Evolutionary conservation across 2,797 vertebrate genomes (phyloP).

Genomic region (Rhinoraja longicauda): DNA sequence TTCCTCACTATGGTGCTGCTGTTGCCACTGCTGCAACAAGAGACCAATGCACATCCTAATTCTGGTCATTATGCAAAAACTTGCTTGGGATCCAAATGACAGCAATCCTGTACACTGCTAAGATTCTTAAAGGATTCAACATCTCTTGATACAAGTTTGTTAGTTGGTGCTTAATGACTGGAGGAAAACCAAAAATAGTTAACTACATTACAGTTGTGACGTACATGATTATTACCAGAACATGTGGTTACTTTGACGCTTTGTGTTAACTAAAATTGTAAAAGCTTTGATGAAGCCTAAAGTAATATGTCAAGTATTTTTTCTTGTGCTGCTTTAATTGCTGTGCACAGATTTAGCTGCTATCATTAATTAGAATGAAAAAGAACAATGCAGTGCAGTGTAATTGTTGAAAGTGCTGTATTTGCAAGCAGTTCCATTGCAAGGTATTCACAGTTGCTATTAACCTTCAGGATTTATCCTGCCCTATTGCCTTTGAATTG

Average conservation of each 20-base stretch:
- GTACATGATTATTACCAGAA: constrained; percentile 42
- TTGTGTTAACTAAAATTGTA: constrained; percentile 47
- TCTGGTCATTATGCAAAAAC: constrained; percentile 40
- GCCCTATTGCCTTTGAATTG: constrained; percentile 48
- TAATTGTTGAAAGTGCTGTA: neutral
- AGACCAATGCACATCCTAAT: constrained; percentile 55
- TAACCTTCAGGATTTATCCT: constrained; percentile 43
- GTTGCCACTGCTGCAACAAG: constrained; percentile 67
- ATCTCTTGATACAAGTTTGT: constrained; percentile 37
- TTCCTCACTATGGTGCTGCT: constrained; percentile 73
- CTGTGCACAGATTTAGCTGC: constrained; percentile 40
- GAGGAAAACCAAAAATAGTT: constrained; percentile 41
- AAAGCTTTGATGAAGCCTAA: constrained; percentile 47
- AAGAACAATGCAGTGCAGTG: constrained; percentile 14
- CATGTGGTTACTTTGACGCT: constrained; percentile 47
- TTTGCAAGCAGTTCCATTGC: neutral
- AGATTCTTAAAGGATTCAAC: constrained; percentile 20
- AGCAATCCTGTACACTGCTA: constrained; percentile 36
- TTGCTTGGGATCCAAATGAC: constrained; percentile 44
- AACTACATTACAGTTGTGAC: neutral
- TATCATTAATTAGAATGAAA: neutral
- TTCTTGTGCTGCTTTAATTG: constrained; percentile 42
- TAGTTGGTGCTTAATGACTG: constrained; percentile 9
- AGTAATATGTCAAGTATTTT: constrained; percentile 46
- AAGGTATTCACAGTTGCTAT: constrained; percentile 36